These are phyloP conservation scores for Pipistrellus nathusii DNA, from an alignment of 2,797 vertebrate genomes.

Conservation along the genomic window DNA sequence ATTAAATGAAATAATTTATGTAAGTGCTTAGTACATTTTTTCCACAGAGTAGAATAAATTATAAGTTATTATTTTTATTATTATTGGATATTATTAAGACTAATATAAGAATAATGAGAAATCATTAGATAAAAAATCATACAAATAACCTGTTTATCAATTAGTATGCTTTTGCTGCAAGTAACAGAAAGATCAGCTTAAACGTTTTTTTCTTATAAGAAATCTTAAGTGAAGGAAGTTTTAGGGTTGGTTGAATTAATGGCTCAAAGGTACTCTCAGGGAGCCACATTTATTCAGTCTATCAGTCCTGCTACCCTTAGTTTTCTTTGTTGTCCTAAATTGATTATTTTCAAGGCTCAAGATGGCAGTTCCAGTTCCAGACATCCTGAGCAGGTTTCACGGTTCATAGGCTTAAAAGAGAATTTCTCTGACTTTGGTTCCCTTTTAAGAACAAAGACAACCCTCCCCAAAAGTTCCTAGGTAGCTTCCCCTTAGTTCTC, in stretches of 20 bases:
- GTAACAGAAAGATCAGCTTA: background rate
- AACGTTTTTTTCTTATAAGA: background rate
- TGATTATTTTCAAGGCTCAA: background rate
- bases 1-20: background rate
- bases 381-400: background rate
- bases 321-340: background rate
- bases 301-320: background rate
- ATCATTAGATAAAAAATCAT: background rate
- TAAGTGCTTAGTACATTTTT: background rate
- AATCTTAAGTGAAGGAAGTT: background rate
- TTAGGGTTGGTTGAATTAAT: background rate
- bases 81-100: background rate
- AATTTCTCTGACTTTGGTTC: background rate
- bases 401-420: background rate
- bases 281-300: background rate
- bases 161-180: background rate
- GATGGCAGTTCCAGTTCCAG: background rate
- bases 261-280: background rate
- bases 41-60: background rate
- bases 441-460: constrained; percentile 11
- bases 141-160: background rate
- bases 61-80: background rate
- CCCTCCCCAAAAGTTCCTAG: background rate
- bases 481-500: background rate
- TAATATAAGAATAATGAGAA: constrained; percentile 24